phyloP scores from a whole-genome alignment of 2,797 vertebrate species.

The Xenentodon cancila region DNA sequence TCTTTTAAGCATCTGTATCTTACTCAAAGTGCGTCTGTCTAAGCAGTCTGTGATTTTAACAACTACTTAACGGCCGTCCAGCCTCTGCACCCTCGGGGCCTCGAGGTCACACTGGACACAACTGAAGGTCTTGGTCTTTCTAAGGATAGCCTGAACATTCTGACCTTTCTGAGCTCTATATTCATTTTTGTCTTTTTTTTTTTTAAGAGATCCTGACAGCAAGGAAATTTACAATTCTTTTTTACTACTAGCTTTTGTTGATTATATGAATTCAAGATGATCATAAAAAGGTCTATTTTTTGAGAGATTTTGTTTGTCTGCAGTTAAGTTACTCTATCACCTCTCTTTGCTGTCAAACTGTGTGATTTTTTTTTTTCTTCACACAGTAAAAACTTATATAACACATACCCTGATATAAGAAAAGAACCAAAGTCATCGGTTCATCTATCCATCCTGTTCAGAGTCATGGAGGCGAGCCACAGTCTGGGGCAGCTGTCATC shows the following conservation, averaged over 20 bases:
- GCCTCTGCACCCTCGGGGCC: conserved; percentile 33
- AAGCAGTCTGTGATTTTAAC: conserved; percentile 38
- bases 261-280: too few relatives aligned
- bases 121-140: conserved; percentile 47
- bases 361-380: background rate
- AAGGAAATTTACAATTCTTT: too few relatives aligned
- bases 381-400: conserved; percentile 17
- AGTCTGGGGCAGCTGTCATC: too few relatives aligned
- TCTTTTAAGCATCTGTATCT: too few relatives aligned
- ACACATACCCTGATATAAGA: conserved; percentile 12
- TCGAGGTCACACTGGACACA: conserved; percentile 43
- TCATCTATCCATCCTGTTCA: too few relatives aligned
- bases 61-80: conserved; percentile 37
- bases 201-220: too few relatives aligned
- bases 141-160: conserved; percentile 48
- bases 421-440: background rate
- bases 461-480: too few relatives aligned
- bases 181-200: conserved; percentile 16
- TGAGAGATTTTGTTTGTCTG: background rate
- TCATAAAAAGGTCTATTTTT: background rate
- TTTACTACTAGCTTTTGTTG: background rate
- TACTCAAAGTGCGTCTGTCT: background rate
- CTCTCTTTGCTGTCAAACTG: background rate
- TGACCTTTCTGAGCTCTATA: conserved; percentile 27
- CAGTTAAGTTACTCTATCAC: too few relatives aligned